A percentile compares a stretch with the other conserved stretches of the same genome.
Conservation (phyloP, 2,797 vertebrate species). For the Myotis pilosus region DNA sequence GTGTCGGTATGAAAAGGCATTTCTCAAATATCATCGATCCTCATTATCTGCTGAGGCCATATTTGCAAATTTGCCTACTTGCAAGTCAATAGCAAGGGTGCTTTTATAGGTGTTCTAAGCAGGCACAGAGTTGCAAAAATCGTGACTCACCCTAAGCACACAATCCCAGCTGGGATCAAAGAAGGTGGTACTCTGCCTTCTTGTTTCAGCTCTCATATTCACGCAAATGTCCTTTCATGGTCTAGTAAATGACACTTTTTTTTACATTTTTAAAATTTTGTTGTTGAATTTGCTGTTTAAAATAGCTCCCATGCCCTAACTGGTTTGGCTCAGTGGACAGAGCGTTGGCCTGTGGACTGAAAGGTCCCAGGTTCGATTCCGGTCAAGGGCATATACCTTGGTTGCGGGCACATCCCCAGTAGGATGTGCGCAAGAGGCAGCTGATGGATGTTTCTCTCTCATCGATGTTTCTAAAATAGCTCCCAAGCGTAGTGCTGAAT, state of each 20-base stretch:
- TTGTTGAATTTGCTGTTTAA: background rate
- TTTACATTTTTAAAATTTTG: background rate
- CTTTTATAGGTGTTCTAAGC: background rate
- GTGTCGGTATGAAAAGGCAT: background rate
- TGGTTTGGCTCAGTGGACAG: no score
- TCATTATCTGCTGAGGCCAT: background rate
- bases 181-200: background rate
- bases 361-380: no score
- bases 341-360: no score
- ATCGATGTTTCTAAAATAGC: no score
- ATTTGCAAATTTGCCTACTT: background rate
- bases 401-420: no score
- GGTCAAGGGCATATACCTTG: no score
- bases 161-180: background rate
- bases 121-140: background rate
- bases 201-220: background rate
- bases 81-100: background rate
- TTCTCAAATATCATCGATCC: background rate
- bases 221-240: background rate
- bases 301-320: background rate
- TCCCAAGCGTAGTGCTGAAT: background rate
- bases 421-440: no score
- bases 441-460: no score
- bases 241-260: background rate
- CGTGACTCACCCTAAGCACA: background rate